Evolutionary conservation across 2,888 invertebrate genomes (phyloP), one percentile per base, ranked within the genome.

Genomic region (Nowickia ferox): DNA sequence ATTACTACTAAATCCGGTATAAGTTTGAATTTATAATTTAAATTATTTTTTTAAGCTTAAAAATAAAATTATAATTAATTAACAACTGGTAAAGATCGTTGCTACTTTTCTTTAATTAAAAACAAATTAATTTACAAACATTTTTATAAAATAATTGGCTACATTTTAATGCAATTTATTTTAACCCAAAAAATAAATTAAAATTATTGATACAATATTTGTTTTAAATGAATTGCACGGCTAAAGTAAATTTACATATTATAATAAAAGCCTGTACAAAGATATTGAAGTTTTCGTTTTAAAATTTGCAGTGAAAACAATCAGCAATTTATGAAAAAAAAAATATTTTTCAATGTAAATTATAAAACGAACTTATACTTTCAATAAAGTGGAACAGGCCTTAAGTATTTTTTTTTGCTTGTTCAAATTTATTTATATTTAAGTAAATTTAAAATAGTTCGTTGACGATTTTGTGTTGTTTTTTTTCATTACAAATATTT

Each of bases 381-480:
- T 30, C 3, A 30, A 30, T 30, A 30, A 30, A 2, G 2, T 30
- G 5, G 30, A 30, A 30, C 30, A 2, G 30, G 30, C 30, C 30
- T 4, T 5, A 42, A 11, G 13, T n/a, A n/a, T n/a, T 53, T 46
- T 44, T 51, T 55, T 59, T 57, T 55, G 71, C 13, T 15, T 69
- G 74, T 53, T 59, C 10, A 46, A 44, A 74, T 80, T 80, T n/a
- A 22, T 78, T 84, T 75, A 38, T 48, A 63, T 55, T 80, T 51
- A 68, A 57, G 22, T 10, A 66, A 66, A 42, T 65, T 76, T 66
- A 57, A 66, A 78, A 68, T 78, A 86, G 61, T 86, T 86, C 86
- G 86, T 86, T 86, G 86, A 75, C 79, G 46, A 30, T 72, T 66
- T 48, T 74, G 55, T 17, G 42, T 40, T 42, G 38, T 3, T 40